These are phyloP conservation scores for Podilymbus podiceps DNA, from an alignment of 2,113 vertebrate species.

Conservation along the genomic window DNA sequence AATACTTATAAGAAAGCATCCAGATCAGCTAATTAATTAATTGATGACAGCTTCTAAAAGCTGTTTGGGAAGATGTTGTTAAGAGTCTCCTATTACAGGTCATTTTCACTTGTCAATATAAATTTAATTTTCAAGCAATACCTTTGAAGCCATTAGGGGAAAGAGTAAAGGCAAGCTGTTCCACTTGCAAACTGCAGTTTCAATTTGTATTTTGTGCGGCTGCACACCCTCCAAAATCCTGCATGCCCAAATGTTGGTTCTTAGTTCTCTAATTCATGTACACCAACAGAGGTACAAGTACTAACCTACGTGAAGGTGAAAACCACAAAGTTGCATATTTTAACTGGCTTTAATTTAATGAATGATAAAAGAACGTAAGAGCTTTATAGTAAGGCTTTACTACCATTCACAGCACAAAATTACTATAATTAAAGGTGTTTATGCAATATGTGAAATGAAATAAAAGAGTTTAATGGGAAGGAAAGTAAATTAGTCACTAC, in stretches of 20 bases:
- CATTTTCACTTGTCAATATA: conserved; percentile 43
- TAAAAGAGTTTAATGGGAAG: not conserved
- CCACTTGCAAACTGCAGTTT: not conserved
- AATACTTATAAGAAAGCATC: conserved; percentile 10
- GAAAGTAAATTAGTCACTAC: conserved; percentile 28
- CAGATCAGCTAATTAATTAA: conserved; percentile 40
- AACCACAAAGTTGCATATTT: not conserved
- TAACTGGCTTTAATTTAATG: conserved; percentile 29
- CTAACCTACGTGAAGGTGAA: not conserved
- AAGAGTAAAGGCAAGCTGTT: not conserved
- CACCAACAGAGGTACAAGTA: not conserved
- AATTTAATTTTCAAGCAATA: conserved; percentile 55
- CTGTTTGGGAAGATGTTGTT: not conserved
- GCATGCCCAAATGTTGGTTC: not conserved
- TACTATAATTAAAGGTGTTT: conserved; percentile 46
- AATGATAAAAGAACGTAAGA: conserved; percentile 29
- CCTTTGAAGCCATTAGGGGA: not conserved
- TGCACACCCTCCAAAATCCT: not conserved
- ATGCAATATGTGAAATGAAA: conserved; percentile 35
- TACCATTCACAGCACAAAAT: not conserved
- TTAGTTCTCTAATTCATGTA: not conserved
- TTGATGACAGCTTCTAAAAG: conserved; percentile 1
- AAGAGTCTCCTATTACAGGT: not conserved
- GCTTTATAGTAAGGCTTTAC: conserved; percentile 5
- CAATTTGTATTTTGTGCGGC: not conserved